Base-by-base conservation (phyloP, 1,140 invertebrate genomes). In the Drosophila trapezifrons region DNA sequence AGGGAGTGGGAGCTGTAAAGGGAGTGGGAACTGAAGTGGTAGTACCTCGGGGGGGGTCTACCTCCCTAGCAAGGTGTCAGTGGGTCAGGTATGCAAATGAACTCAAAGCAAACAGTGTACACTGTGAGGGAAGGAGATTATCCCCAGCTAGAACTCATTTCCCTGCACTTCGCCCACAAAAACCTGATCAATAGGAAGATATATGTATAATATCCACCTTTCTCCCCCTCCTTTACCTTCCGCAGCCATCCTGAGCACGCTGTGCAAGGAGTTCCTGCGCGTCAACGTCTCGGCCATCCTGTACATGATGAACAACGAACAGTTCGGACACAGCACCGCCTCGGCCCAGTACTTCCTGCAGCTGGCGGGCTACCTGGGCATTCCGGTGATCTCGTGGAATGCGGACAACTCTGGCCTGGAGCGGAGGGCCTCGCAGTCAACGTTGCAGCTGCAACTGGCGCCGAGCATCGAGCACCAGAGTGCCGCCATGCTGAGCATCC, bases 331-430 rank as follows among this genome's bases (percentile, higher is more conserved):
- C 62, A 97, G 96, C 92, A 98, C 97, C 46, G 97, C 97, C 62
- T 97, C 97, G 45, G 96, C 97, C 25, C 97, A 98, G 92, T 98
- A 98, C 93, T 97, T 98, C 91, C 94, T 98, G 45, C 97, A 98
- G 93, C 93, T 98, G 70, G 97, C 97, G 52, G 96, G 96, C 32
- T 98, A 97, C 92, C 92, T 95, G 67, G 91, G 96, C 20, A 96
- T 97, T 63, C 96, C 97, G 66, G 97, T 98, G 12, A 97, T 98
- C 74, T 97, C 97, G 1, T 98, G 97, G 97, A 98, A 98, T 92
- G 97, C 97, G 3, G 97, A 98, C 91, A 98, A 98, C 92, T 98
- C 97, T 1, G 97, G 96, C 38, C 93, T 98, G 80, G 95, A 95
- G 73, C 93, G 97, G 90, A 93, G 96, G 72, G 96, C 96, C 1